Evolutionary conservation across 2,113 vertebrate genomes (phyloP), one percentile per base, ranked within the genome.

Genomic region (Mustela lutreola): DNA sequence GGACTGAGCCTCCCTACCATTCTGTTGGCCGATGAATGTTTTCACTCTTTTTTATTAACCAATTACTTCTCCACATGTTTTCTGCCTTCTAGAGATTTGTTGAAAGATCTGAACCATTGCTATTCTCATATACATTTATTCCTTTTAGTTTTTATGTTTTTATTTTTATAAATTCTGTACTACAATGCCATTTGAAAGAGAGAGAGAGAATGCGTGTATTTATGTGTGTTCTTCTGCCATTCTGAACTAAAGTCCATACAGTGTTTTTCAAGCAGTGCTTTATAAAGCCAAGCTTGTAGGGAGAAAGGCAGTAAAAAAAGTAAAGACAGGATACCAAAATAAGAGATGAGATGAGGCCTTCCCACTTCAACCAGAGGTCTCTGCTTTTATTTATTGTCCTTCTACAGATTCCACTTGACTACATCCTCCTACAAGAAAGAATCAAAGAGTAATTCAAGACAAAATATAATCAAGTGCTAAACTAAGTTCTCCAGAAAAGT

Each of bases 61-160:
- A 82, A 53, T 96, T 81, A 31, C 79, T 93, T 97, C 48, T 53
- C 56, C 82, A 89, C 58, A 60, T 48, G 18, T 84, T 83, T 95
- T 95, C 73, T 36, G 18, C 33, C 67, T 96, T 96, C 10, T 48
- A 90, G 26, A 78, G 63, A 89, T 33, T 56, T 96, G 62, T 76
- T 76, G 42, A 93, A 86, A 86, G 45, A 60, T 53, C 70, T 36
- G 45, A 91, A 83, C 39, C 16, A 58, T 42, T 39, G 6, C 58
- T 86, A 70, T 28, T 16, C 31, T 4, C 33, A 81, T 58, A 70
- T 42, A 92, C 3, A 86, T 21, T 58, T 96, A 83, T 16, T 91
- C n/a, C 22, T 83, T 89, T 82, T 36, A 56, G 24, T 71, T 90
- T 48, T 86, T 87, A 6, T 53, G 21, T 76, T 76, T 75, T 62